Conservation (phyloP, 1,140 invertebrate species). For the Bombus waltoni region DNA sequence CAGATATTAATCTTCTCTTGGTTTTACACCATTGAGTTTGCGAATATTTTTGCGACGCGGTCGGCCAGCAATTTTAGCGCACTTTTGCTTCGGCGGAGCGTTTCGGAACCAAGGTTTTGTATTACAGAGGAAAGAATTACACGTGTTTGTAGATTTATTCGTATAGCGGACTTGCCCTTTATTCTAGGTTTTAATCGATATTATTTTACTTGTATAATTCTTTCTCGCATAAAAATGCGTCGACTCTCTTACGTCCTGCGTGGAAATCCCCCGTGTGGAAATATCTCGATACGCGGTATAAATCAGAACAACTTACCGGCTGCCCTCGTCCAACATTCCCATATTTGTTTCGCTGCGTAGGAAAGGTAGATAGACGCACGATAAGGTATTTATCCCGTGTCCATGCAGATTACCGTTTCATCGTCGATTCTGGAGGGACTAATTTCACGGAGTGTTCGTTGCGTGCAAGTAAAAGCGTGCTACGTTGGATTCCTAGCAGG, state of each 20-base stretch:
- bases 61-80: too few species aligned
- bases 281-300: neutral
- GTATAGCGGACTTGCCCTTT: too few species aligned
- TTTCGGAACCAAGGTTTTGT: too few species aligned
- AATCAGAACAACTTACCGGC: neutral
- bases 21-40: too few species aligned
- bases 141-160: too few species aligned
- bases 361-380: neutral
- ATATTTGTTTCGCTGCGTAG: neutral
- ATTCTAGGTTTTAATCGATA: too few species aligned
- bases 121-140: too few species aligned
- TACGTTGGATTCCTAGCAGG: neutral
- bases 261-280: neutral
- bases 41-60: too few species aligned
- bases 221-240: too few species aligned
- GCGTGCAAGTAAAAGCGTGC: slow-evolving; percentile 8
- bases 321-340: neutral
- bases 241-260: too few species aligned
- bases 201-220: too few species aligned
- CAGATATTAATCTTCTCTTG: neutral
- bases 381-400: neutral
- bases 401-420: slow-evolving; percentile 19
- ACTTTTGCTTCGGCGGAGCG: too few species aligned
- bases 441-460: neutral
- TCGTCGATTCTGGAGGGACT: neutral